A percentile compares a stretch with the other conserved stretches of the same genome.
phyloP scores from a whole-genome alignment of 1,140 invertebrate species.

The Diploscapter pachys region DNA sequence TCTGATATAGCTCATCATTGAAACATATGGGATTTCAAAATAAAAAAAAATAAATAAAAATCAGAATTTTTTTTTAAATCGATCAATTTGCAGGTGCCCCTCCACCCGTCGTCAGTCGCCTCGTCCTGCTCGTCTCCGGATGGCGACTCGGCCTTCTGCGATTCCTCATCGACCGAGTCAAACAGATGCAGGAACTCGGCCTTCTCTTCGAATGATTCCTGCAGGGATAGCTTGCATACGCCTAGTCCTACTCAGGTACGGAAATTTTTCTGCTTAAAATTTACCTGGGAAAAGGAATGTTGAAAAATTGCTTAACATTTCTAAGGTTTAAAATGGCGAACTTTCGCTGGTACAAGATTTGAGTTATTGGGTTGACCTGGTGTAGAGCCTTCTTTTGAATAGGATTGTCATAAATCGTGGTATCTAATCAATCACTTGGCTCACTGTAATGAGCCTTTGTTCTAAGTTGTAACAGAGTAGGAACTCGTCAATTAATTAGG shows the following conservation, averaged over 20 bases:
- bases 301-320: too few relatives aligned
- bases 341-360: too few relatives aligned
- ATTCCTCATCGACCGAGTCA: slow-evolving; percentile 84
- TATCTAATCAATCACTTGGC: too few relatives aligned
- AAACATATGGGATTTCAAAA: background rate
- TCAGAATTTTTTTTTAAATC: background rate
- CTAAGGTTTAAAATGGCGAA: too few relatives aligned
- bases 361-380: too few relatives aligned
- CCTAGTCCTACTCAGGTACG: slow-evolving; percentile 53
- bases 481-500: too few relatives aligned
- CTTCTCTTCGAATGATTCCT: slow-evolving; percentile 46
- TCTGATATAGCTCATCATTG: background rate
- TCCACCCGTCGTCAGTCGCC: slow-evolving; percentile 10
- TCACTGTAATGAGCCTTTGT: too few relatives aligned
- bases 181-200: slow-evolving; percentile 72
- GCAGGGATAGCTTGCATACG: slow-evolving; percentile 47
- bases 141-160: slow-evolving; percentile 94
- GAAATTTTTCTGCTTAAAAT: background rate
- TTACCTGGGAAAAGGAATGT: too few relatives aligned
- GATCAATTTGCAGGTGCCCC: background rate
- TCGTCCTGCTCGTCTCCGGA: slow-evolving; percentile 76
- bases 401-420: too few relatives aligned
- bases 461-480: too few relatives aligned
- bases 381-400: too few relatives aligned
- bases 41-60: background rate